phyloP scores from a whole-genome alignment of 92 coral and sea anemone species.

The Palythoa caribaeorum region DNA sequence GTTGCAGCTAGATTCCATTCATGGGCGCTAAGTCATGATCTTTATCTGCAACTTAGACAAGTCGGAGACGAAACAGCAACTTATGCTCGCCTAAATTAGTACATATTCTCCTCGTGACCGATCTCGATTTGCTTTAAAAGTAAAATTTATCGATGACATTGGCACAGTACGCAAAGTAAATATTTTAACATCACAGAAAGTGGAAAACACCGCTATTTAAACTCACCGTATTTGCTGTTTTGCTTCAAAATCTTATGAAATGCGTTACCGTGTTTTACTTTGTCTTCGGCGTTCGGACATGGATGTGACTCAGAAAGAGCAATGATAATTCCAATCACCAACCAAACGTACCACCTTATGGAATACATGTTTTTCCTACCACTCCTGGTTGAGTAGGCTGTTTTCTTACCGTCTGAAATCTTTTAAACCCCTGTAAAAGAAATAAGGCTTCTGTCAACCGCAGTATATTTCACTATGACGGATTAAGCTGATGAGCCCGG shows the following conservation, averaged over 20 bases:
- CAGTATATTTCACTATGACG: too few relatives aligned
- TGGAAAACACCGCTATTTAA: neutral
- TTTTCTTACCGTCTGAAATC: slow-evolving; percentile 2
- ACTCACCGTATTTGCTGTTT: slow-evolving; percentile 28
- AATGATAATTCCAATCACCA: neutral
- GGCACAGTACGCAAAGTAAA: neutral
- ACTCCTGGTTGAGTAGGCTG: neutral
- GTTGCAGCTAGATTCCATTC: neutral
- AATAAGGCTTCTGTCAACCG: too few relatives aligned
- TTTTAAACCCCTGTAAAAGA: too few relatives aligned
- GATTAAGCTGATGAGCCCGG: too few relatives aligned
- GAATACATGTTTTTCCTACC: neutral
- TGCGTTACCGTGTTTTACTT: neutral
- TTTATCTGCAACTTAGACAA: too few relatives aligned
- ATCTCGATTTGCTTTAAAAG: too few relatives aligned
- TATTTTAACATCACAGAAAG: neutral
- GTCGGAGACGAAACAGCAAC: too few relatives aligned
- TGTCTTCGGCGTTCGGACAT: neutral
- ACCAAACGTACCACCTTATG: neutral
- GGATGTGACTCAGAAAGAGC: neutral
- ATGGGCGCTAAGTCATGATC: neutral
- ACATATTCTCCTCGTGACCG: too few relatives aligned
- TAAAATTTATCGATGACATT: neutral
- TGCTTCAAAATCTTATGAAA: slow-evolving; percentile 14
- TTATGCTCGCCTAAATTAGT: too few relatives aligned